Percentiles rank a stretch among this genome's conserved stretches.
These are phyloP conservation scores for Oryzias javanicus DNA, from an alignment of 2,113 vertebrate species.

Conservation along the genomic window DNA sequence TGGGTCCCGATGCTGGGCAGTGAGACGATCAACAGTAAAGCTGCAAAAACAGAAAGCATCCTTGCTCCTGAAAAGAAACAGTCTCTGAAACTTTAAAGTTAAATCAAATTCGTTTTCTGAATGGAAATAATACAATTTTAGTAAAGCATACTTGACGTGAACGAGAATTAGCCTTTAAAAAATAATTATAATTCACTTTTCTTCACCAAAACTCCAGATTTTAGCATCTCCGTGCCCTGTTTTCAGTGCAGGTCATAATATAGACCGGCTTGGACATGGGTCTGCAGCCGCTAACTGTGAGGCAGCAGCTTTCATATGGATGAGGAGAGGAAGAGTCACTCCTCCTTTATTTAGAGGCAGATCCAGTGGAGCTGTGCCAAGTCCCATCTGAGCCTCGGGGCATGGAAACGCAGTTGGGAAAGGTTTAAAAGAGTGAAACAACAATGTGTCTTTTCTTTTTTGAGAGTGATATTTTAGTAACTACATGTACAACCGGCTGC, in stretches of 20 bases:
- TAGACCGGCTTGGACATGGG: not conserved
- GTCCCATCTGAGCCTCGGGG: conserved; percentile 49
- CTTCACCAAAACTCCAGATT: conserved; percentile 8
- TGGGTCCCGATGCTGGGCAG: conserved; percentile 74
- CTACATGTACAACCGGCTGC: conserved; percentile 7
- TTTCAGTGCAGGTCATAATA: conserved; percentile 6
- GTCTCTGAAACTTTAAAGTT: not conserved
- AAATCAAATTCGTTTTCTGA: too few species aligned
- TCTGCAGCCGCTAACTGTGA: conserved; percentile 34
- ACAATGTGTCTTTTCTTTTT: conserved; percentile 12
- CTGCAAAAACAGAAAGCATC: conserved; percentile 71
- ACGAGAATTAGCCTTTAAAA: not conserved
- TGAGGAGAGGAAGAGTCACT: conserved; percentile 30
- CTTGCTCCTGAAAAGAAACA: conserved; percentile 41
- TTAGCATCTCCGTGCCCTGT: conserved; percentile 12
- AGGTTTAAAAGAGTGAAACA: conserved; percentile 21
- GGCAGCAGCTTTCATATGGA: conserved; percentile 39
- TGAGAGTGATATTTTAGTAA: conserved; percentile 14
- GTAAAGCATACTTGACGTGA: not conserved
- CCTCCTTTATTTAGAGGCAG: conserved; percentile 77
- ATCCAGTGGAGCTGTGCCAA: conserved; percentile 42
- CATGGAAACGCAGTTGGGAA: conserved; percentile 23
- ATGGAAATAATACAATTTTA: too few species aligned
- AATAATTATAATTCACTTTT: not conserved
- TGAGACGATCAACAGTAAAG: conserved; percentile 76